Evolutionary conservation across 2,888 invertebrate genomes (phyloP), one percentile per base, ranked within the genome.

Genomic region (Synergus gifuensis): DNA sequence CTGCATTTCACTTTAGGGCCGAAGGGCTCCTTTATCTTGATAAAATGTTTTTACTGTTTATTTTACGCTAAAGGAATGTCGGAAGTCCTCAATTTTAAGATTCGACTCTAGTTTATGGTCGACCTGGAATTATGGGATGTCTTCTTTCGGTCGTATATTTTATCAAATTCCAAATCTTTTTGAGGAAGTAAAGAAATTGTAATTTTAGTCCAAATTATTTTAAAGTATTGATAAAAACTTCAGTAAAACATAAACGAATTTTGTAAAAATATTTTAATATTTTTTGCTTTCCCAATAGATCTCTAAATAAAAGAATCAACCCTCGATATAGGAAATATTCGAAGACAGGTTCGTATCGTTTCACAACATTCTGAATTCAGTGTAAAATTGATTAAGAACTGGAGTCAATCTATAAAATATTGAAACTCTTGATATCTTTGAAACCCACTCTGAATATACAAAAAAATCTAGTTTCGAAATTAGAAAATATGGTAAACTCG

Each of bases 31-130:
- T 44, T 4, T 40, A 7, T 16, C n/a, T 67, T 18, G 22, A 46
- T 44, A 49, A 46, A 69, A 28, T 69, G 28, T 18, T 46, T 67
- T 67, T 67, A 67, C 14, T 67, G 44, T 46, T 22, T 42, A 14
- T 18, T 46, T 46, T 67, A 64, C 22, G 67, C 22, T 22, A 46
- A 67, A n/a, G 22, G 67, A 28, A 46, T 44, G 14, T 22, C 22
- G 11, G 11, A 67, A 18, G 46, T 22, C 14, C 7, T 18, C 22
- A 46, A 18, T 67, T 67, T 67, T 42, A 14, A 67, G 46, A 46
- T 22, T 67, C 2, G 36, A 36, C 5, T 67, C 4, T 22, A 46
- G 44, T 46, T 67, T 46, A 67, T 67, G 22, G 67, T 67, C 44
- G 18, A 44, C 14, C 67, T 12, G 22, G 4, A 66, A 66, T 11